A percentile compares a stretch with the other conserved stretches of the same genome.
These are phyloP conservation scores for Propithecus coquereli DNA, from an alignment of 2,113 vertebrate genomes.

Conservation along the genomic window DNA sequence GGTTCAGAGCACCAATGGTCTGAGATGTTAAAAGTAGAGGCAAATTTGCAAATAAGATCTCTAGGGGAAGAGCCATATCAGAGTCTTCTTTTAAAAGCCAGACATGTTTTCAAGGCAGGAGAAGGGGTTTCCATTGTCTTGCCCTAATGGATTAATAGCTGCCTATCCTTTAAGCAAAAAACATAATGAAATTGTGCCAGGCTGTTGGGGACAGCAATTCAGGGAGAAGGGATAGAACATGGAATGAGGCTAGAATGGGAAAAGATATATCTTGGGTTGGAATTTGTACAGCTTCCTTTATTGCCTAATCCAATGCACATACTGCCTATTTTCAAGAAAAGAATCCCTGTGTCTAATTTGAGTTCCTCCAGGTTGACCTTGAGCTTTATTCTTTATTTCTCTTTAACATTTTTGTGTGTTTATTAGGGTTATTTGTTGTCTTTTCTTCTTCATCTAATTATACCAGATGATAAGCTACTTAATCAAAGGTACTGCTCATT, in stretches of 20 bases:
- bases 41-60: not conserved
- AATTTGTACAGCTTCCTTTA: not conserved
- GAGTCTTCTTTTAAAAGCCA: not conserved
- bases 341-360: not conserved
- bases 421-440: not conserved
- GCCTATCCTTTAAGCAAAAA: not conserved
- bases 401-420: not conserved
- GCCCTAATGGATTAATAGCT: not conserved
- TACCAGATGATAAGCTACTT: not conserved
- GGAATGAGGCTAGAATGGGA: not conserved
- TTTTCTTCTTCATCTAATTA: not conserved
- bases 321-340: not conserved
- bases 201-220: not conserved
- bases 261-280: not conserved
- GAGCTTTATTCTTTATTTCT: not conserved
- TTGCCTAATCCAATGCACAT: not conserved
- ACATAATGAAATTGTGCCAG: not conserved
- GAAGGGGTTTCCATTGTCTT: not conserved
- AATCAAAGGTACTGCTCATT: not conserved
- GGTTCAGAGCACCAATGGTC: not conserved
- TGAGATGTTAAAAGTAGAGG: constrained; percentile 6
- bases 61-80: not conserved
- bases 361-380: not conserved
- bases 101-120: not conserved
- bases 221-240: not conserved